Percentiles rank a stretch among this genome's conserved stretches.
Evolutionary conservation across 2,113 vertebrate species (phyloP).

Genomic region (Ciconia maguari): DNA sequence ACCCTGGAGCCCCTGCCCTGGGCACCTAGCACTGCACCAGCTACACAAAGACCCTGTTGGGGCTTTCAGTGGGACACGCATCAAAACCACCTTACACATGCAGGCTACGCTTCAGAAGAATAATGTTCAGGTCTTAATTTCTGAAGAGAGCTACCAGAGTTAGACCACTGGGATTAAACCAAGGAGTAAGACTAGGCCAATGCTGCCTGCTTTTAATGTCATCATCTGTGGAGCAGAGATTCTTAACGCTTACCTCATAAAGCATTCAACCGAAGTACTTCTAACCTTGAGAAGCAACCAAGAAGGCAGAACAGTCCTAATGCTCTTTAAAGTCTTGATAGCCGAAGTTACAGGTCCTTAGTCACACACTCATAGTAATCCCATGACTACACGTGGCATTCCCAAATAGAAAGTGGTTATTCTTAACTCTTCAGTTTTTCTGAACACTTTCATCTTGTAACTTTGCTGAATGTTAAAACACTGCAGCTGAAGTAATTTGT

Average conservation of each 20-base stretch:
- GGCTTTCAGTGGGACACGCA: background rate
- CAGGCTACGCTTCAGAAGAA: background rate
- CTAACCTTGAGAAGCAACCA: background rate
- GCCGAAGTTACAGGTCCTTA: background rate
- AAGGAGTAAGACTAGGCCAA: background rate
- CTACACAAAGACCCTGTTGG: background rate
- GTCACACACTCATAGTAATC: background rate
- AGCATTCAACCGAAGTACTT: constrained; percentile 28
- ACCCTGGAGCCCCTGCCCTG: background rate
- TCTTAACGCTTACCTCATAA: background rate
- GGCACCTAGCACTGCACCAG: background rate
- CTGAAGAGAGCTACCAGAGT: background rate
- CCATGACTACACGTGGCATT: background rate
- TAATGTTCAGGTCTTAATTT: background rate
- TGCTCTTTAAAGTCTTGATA: background rate
- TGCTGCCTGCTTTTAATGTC: background rate
- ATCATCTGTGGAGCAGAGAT: background rate
- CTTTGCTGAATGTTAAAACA: background rate
- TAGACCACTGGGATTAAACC: background rate
- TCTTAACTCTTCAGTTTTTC: background rate
- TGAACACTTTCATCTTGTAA: background rate
- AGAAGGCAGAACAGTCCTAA: background rate
- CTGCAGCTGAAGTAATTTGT: background rate
- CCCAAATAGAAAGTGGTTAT: background rate
- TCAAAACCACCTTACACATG: background rate